These are phyloP conservation scores for Vulpes ferrilata DNA, from an alignment of 2,113 vertebrate genomes.

Conservation along the genomic window DNA sequence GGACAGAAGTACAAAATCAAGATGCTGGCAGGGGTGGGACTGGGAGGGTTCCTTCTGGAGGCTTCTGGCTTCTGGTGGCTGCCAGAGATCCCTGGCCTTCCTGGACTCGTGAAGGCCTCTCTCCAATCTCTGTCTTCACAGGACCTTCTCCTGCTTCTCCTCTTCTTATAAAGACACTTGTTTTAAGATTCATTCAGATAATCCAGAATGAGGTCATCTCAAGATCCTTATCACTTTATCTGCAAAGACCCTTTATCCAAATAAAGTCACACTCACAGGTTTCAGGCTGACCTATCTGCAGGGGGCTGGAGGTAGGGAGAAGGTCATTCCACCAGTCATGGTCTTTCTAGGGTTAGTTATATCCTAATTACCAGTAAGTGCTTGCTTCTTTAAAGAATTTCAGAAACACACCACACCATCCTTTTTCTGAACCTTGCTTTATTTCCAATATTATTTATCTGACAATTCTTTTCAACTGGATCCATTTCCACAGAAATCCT, in stretches of 20 bases:
- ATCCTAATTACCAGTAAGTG: not conserved
- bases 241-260: not conserved
- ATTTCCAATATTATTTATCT: not conserved
- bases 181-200: not conserved
- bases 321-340: not conserved
- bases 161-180: not conserved
- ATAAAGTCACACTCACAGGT: not conserved
- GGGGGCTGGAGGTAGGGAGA: fast-evolving
- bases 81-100: fast-evolving
- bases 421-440: not conserved
- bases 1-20: not conserved
- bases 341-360: not conserved
- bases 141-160: not conserved
- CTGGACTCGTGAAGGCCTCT: fast-evolving
- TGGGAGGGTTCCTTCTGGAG: too few species aligned
- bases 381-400: not conserved
- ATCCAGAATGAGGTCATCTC: not conserved
- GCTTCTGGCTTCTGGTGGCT: not conserved
- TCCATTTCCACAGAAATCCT: not conserved
- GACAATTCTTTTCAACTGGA: not conserved
- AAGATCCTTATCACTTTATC: not conserved
- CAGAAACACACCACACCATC: not conserved
- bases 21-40: not conserved
- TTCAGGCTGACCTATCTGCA: not conserved
- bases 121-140: not conserved